A percentile compares a stretch with the other conserved stretches of the same genome.
Conservation (phyloP, 2,113 vertebrate genomes). For the Bubo bubo region DNA sequence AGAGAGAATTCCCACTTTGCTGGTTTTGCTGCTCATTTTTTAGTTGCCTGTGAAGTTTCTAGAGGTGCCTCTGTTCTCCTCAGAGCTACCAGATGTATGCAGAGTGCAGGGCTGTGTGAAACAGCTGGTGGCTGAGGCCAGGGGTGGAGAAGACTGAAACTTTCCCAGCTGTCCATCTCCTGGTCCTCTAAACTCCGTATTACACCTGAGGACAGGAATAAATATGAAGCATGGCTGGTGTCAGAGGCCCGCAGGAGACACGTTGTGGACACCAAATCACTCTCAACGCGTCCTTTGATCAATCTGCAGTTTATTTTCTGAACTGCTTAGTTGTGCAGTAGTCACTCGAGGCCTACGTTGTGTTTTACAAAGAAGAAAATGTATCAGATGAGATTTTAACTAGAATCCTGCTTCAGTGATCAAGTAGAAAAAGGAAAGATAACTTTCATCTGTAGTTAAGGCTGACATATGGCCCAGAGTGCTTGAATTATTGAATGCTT, state of each 20-base stretch:
- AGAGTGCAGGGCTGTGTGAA: accelerated
- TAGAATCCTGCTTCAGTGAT: not conserved
- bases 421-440: not conserved
- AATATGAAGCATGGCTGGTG: accelerated
- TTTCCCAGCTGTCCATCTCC: not conserved
- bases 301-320: not conserved
- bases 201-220: not conserved
- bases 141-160: accelerated
- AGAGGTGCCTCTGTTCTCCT: not conserved
- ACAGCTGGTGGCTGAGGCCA: accelerated
- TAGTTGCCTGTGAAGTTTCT: accelerated
- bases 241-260: not conserved
- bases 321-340: not conserved
- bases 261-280: not conserved
- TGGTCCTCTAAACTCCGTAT: not conserved
- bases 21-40: accelerated
- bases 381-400: not conserved
- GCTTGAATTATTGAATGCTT: slow-evolving; percentile 35
- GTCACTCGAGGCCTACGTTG: not conserved
- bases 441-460: slow-evolving; percentile 25
- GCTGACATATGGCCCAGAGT: not conserved
- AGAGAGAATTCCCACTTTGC: not conserved
- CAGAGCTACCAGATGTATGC: accelerated
- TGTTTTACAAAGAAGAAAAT: not conserved
- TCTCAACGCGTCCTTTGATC: not conserved